Conservation (phyloP, 2,888 invertebrate genomes). For the Drosophila multiciliata region DNA sequence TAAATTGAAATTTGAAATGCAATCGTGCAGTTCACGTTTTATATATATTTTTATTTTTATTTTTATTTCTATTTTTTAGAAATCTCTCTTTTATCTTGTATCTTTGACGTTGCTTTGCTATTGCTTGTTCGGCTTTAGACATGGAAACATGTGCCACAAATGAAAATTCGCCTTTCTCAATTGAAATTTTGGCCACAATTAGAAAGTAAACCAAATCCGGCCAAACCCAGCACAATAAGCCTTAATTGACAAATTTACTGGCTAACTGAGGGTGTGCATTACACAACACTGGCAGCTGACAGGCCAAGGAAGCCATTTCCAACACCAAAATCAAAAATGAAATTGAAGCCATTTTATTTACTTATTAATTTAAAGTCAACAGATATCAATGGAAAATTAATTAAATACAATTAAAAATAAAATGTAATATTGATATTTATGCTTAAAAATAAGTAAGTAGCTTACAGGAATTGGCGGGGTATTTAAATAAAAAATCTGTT, state of each 20-base stretch:
- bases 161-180: slow-evolving; percentile 9
- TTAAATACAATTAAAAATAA: background rate
- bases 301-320: slow-evolving; percentile 13
- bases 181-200: slow-evolving; percentile 29
- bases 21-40: slow-evolving; percentile 43
- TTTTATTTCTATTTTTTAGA: background rate
- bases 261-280: slow-evolving; percentile 18
- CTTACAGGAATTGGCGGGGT: too few species aligned
- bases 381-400: background rate
- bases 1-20: slow-evolving; percentile 81
- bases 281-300: slow-evolving; percentile 40
- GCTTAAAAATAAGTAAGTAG: too few species aligned
- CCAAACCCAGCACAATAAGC: slow-evolving; percentile 44
- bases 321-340: background rate
- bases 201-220: background rate
- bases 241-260: slow-evolving; percentile 67
- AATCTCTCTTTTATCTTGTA: slow-evolving; percentile 2
- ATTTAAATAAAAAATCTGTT: too few species aligned
- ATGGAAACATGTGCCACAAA: slow-evolving; percentile 32
- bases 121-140: slow-evolving; percentile 14
- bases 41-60: background rate
- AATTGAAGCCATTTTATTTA: too few species aligned
- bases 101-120: slow-evolving; percentile 1
- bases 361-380: too few species aligned
- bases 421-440: background rate